phyloP scores from a whole-genome alignment of 2,113 vertebrate genomes.

The Laticauda colubrina region DNA sequence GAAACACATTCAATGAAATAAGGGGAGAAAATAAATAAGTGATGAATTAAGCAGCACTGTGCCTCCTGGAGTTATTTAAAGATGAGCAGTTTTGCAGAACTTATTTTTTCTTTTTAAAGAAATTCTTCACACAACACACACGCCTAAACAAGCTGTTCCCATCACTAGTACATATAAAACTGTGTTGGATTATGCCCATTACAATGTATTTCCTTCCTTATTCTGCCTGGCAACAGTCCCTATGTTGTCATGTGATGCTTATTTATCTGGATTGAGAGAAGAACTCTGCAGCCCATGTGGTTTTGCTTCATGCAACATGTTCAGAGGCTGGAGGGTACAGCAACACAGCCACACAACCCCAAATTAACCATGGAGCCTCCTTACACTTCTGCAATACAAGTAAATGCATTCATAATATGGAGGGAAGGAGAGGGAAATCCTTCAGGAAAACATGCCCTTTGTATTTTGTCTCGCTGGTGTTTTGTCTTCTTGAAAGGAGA shows the following conservation, averaged over 20 bases:
- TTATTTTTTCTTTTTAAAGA: conserved; percentile 23
- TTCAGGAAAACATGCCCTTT: background rate
- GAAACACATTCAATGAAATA: background rate
- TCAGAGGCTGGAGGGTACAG: background rate
- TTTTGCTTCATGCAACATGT: conserved; percentile 2
- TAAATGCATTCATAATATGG: background rate
- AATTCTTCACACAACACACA: conserved; percentile 18
- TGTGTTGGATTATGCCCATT: conserved; percentile 32
- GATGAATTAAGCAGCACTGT: background rate
- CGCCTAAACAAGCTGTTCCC: conserved; percentile 31
- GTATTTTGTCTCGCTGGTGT: background rate
- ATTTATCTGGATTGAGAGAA: conserved; percentile 18
- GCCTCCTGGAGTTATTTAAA: background rate
- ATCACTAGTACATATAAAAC: conserved; percentile 11
- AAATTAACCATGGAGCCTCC: background rate
- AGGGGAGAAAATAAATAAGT: background rate
- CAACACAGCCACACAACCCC: background rate
- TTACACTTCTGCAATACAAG: background rate
- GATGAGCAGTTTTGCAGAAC: conserved; percentile 8
- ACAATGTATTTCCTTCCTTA: conserved; percentile 25
- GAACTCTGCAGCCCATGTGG: background rate
- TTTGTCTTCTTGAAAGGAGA: background rate
- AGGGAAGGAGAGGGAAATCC: background rate
- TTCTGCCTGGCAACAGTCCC: conserved; percentile 27
- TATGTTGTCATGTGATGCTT: background rate